Base-by-base conservation (phyloP, 2,797 vertebrate genomes). In the Malacoraja senta region DNA sequence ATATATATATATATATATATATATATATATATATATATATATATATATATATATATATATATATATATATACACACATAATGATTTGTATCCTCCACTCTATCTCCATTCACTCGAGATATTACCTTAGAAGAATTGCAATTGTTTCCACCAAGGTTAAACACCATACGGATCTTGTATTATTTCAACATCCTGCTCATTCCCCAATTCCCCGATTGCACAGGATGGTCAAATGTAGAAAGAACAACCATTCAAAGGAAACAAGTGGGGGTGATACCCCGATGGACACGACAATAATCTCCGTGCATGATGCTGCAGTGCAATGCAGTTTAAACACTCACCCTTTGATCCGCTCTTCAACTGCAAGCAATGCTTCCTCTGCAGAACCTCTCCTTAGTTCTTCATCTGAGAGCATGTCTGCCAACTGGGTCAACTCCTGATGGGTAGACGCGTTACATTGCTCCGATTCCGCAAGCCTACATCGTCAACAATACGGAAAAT, bases 391-490 rank as follows among this genome's bases (percentile, higher is more conserved):
- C 94, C 97, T 96, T 13, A 94, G 94, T 93, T 95, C 95, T 94
- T 99, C 98, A 53, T 98, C 97, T 0, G 96, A 94, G 76, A 99
- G 95, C 19, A 94, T 95, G 94, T 97, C 96, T 44, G 95, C 95
- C 93, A 97, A 94, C 93, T 95, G 96, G 0, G 94, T 94, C 61
- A 97, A 93, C 0, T 94, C 94, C 93, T 97, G 97, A 93, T 96
- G 97, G 93, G 95, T 86, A 21, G 95, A 94, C 17, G 96, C 95
- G 7, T 96, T 95, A 0, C 96, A 96, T 12, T 95, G 95, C 94
- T 99, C 97, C n/a, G 96, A 94, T 95, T 98, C 97, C 0, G 96
- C 93, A 94, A 98, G 96, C 94, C 98, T 99, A 93, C 2, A 74
- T 94, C 74, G 44, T 38, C 32, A 58, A 65, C 93, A 94, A 94